Base-by-base conservation (phyloP, 2,797 vertebrate species). In the Miopithecus talapoin region DNA sequence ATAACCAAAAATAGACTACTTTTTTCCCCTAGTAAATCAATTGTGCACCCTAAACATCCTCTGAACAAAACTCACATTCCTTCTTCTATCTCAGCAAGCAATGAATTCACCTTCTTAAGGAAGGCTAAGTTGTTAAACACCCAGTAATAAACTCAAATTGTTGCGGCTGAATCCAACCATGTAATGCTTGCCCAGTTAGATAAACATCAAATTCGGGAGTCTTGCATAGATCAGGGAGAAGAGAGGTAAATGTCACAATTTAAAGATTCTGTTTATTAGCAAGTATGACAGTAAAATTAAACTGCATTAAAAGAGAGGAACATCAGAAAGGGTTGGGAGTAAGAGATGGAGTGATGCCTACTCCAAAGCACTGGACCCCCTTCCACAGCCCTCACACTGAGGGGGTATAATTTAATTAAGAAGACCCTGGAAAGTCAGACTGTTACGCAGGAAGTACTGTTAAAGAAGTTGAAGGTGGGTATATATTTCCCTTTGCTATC, bases 401-500 rank as follows among this genome's bases (percentile, higher is more conserved):
- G 43, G 53, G 81, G 87, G 48, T 13, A 74, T 8, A 89, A 89
- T 94, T 95, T 93, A 94, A 95, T 96, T 95, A 97, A 89, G 75
- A 81, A 94, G 91, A 59, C 36, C 78, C 94, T 94, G 6, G 0
- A 89, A 61, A 92, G 85, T 39, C 53, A 75, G 86, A 81, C 79
- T 97, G 43, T 89, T 95, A 59, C 78, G 74, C 24, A 94, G 95
- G 87, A 97, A 93, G 87, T n/a, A 85, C 87, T 80, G 50, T 87
- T 97, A 81, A 96, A 95, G 39, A 87, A 91, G 79, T 4, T 85
- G 64, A 89, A 95, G 93, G 50, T 43, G 30, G 85, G 24, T 50
- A 72, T 30, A 61, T 68, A 92, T 79, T 96, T 92, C 88, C 95
- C 95, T 96, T 70, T 91, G 90, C 92, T 97, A 89, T 68, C 53